Percentiles rank a stretch among this genome's conserved stretches.
Evolutionary conservation across 35 echinoderm and acorn worm species (phyloP).

Genomic region (Patiria miniata): DNA sequence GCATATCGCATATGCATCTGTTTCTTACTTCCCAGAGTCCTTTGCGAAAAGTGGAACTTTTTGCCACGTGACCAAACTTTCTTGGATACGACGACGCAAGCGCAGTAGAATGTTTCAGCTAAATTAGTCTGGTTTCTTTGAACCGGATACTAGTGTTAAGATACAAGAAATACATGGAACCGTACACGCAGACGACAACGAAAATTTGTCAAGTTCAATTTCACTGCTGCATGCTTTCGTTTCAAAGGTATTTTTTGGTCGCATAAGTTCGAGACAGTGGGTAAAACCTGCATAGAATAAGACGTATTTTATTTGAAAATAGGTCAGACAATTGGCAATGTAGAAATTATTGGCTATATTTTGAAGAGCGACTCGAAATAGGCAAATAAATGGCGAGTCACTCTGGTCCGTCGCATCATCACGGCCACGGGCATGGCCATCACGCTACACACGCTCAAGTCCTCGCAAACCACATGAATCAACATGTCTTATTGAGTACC

Average conservation of each 20-base stretch:
- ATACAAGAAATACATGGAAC: neutral
- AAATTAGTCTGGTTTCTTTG: neutral
- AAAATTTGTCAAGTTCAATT: neutral
- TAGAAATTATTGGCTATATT: neutral
- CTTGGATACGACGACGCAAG: slow-evolving; percentile 16
- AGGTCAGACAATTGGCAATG: neutral
- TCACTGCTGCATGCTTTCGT: neutral
- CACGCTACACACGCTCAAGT: slow-evolving; percentile 16
- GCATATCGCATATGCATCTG: too few species aligned
- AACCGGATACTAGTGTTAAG: too few species aligned
- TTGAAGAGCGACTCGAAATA: neutral
- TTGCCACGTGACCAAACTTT: slow-evolving; percentile 17
- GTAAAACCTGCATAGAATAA: too few species aligned
- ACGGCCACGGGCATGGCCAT: neutral
- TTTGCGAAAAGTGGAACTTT: neutral
- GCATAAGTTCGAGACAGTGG: too few species aligned
- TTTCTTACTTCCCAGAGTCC: neutral
- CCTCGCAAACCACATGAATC: slow-evolving; percentile 36
- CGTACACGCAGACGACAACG: neutral
- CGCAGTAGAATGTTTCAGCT: neutral
- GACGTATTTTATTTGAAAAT: neutral
- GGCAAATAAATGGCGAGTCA: slow-evolving; percentile 8
- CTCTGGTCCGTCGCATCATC: neutral
- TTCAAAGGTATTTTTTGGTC: neutral
- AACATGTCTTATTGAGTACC: slow-evolving; percentile 57